Conservation (phyloP, 2,113 vertebrate genomes). For the Tetrao urogallus region DNA sequence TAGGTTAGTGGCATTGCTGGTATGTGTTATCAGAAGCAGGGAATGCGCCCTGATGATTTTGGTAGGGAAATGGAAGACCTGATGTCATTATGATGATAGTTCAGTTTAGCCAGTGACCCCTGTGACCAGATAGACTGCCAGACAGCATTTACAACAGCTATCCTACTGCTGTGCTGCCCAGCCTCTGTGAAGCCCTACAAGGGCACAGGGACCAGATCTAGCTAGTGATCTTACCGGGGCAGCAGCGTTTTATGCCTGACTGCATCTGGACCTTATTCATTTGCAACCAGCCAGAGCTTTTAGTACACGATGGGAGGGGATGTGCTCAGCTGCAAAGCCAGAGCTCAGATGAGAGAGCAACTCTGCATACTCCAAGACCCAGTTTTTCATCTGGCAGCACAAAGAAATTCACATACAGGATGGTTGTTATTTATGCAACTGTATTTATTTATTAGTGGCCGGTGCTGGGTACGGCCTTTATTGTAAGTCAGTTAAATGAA, state of each 20-base stretch:
- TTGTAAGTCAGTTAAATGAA: neutral
- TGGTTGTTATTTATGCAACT: neutral
- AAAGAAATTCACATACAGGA: neutral
- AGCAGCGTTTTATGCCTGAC: neutral
- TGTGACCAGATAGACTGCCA: neutral
- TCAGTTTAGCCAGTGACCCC: neutral
- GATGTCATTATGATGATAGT: neutral
- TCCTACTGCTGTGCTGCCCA: neutral
- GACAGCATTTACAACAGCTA: neutral
- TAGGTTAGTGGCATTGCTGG: neutral
- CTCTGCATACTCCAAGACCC: neutral
- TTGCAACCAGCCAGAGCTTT: neutral
- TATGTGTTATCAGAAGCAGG: neutral
- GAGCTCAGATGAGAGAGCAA: neutral
- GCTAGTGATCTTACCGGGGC: neutral
- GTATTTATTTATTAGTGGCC: constrained; percentile 14
- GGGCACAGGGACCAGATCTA: neutral
- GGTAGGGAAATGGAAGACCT: neutral
- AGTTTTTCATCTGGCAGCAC: neutral
- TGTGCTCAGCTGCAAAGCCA: rapidly evolving
- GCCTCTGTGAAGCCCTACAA: neutral
- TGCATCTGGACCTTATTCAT: neutral
- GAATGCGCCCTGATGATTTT: neutral
- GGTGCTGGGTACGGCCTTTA: neutral
- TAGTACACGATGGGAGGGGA: neutral